phyloP scores from a whole-genome alignment of 1,140 invertebrate species.

The Nasonia longicornis region DNA sequence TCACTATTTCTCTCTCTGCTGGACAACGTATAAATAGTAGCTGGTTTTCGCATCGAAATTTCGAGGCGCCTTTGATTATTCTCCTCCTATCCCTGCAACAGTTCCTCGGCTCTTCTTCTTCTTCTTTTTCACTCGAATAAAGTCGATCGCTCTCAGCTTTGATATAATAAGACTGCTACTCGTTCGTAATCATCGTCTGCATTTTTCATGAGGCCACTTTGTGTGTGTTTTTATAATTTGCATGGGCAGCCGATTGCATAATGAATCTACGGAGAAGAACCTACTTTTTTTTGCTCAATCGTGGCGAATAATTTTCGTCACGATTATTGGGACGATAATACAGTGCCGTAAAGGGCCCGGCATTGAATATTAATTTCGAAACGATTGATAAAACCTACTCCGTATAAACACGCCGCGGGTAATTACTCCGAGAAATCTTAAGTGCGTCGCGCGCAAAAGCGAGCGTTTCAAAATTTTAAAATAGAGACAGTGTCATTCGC shows the following conservation, averaged over 20 bases:
- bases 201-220: slow-evolving; percentile 20
- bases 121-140: neutral
- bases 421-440: no score
- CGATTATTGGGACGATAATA: neutral
- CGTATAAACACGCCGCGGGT: no score
- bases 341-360: neutral
- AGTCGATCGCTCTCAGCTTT: neutral
- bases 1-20: neutral
- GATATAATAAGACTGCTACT: slow-evolving; percentile 5
- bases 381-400: no score
- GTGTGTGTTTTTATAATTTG: slow-evolving; percentile 8
- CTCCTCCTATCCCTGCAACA: no score
- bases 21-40: neutral
- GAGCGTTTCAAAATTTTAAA: no score
- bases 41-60: neutral
- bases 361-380: neutral
- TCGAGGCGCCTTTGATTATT: neutral
- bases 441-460: no score
- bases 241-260: slow-evolving; percentile 9
- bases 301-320: neutral
- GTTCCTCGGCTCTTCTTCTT: neutral
- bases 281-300: neutral
- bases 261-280: neutral
- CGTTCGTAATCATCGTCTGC: slow-evolving; percentile 14
- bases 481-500: no score